These are phyloP conservation scores for Malurus alboscapulatus DNA, from an alignment of 2,113 vertebrate genomes.

Conservation along the genomic window DNA sequence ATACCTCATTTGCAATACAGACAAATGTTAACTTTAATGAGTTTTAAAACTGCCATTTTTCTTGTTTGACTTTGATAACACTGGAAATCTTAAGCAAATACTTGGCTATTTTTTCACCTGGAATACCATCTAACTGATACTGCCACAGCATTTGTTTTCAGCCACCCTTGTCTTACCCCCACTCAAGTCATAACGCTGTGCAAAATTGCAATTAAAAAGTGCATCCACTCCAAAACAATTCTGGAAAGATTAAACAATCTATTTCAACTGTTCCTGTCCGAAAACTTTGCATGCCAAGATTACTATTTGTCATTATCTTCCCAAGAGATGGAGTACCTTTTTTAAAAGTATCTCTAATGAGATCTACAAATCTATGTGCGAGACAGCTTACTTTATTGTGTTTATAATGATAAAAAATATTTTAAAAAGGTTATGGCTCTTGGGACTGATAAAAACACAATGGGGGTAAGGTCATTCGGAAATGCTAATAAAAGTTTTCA, in stretches of 20 bases:
- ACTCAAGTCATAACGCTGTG: not conserved
- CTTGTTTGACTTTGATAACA: conserved; percentile 48
- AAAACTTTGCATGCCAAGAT: conserved; percentile 68
- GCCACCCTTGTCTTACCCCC: not conserved
- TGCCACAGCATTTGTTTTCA: not conserved
- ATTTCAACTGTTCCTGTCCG: conserved; percentile 29
- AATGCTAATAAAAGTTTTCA: conserved; percentile 79
- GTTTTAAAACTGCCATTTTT: conserved; percentile 54
- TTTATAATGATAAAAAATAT: conserved; percentile 75
- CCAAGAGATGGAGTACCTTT: conserved; percentile 65
- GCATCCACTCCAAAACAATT: not conserved
- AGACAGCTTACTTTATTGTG: conserved; percentile 73
- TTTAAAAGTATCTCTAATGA: conserved; percentile 73
- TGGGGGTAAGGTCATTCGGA: conserved; percentile 66
- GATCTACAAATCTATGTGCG: conserved; percentile 71
- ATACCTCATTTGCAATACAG: conserved; percentile 68
- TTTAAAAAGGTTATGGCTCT: conserved; percentile 71
- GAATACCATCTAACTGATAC: not conserved
- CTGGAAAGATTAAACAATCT: conserved; percentile 43
- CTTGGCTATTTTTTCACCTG: conserved; percentile 8
- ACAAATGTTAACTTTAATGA: conserved; percentile 71
- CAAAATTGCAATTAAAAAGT: not conserved
- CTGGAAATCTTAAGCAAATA: conserved; percentile 18
- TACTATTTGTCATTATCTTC: conserved; percentile 64
- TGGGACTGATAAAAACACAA: conserved; percentile 70